Percentiles rank a stretch among this genome's conserved stretches.
Conservation (phyloP, 2,113 vertebrate species). For the Brachyhypopomus occidentalis region DNA sequence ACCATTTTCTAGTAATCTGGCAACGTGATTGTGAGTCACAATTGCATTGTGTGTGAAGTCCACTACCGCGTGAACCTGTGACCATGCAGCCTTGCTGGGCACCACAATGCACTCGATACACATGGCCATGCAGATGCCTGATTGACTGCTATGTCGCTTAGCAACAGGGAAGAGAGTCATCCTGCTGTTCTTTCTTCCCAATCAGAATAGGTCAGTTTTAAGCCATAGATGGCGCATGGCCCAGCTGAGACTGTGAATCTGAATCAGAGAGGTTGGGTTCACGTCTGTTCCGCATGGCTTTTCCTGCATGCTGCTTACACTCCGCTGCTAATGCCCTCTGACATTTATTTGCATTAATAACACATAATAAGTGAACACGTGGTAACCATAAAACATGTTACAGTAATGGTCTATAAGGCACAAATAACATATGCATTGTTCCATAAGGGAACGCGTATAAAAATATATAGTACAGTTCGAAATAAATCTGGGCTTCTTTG, state of each 20-base stretch:
- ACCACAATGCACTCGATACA: slow-evolving; percentile 2
- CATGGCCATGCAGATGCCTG: slow-evolving; percentile 2
- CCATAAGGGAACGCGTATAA: no score
- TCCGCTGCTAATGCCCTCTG: no score
- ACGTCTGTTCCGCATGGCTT: background rate
- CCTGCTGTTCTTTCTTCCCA: background rate
- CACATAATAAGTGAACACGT: background rate
- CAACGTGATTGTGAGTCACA: background rate
- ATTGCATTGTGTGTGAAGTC: background rate
- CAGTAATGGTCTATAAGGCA: no score
- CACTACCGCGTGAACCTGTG: background rate
- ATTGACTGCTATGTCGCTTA: slow-evolving; percentile 40
- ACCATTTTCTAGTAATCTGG: background rate
- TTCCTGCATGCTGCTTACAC: no score
- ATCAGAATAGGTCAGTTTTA: background rate
- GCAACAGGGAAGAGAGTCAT: slow-evolving; percentile 20
- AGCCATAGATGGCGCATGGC: background rate
- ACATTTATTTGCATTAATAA: no score
- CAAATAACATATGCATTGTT: no score
- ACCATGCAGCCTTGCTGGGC: slow-evolving; percentile 8
- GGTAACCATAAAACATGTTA: no score
- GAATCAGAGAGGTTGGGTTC: background rate
- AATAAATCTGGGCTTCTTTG: background rate
- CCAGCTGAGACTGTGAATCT: background rate
- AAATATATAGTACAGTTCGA: background rate